Base-by-base conservation (phyloP, 2,797 vertebrate species). In the Myotis pilosus region DNA sequence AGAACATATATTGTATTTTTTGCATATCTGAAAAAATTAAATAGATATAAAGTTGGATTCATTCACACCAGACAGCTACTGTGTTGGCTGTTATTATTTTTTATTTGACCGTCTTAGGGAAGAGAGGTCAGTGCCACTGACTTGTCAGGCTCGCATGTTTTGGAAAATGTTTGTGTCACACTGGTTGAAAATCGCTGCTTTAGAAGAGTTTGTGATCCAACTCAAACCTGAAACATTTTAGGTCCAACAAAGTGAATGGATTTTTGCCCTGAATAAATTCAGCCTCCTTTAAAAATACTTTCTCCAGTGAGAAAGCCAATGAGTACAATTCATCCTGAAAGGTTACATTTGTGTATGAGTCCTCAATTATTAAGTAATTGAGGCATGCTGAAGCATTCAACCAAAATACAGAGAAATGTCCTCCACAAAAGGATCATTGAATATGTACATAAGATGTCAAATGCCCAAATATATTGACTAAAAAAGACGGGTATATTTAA, bases 301-400 rank as follows among this genome's bases (percentile, higher is more conserved):
- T 82, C 17, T 91, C 62, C 12, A 68, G 2, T 86, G 10, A 91
- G 19, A 86, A 33, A 92, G 17, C 4, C 62, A 49, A 64, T 87
- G 83, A 47, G 51, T 84, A 38, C 75, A 95, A 87, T 93, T 84
- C 64, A 49, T 80, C 13, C n/a, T 72, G n/a, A 76, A 81, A 85
- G 41, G 12, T 41, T 92, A 51, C 6, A 53, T 92, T 94, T 96
- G 22, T 91, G 8, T 82, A 55, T 92, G 12, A 80, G 20, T 80
- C n/a, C 28, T 74, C 60, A 84, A 19, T 89, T 89, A 91, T 82
- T 20, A 89, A 78, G n/a, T 62, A n/a, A 33, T 41, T 36, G n/a
- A 92, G 60, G 47, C 16, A 80, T 86, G n/a, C 36, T 81, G 10
- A 87, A 89, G 19, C 36, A 78, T 68, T 83, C 76, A 60, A 12